phyloP scores from a whole-genome alignment of 2,797 vertebrate genomes.

The Chelonia mydas region DNA sequence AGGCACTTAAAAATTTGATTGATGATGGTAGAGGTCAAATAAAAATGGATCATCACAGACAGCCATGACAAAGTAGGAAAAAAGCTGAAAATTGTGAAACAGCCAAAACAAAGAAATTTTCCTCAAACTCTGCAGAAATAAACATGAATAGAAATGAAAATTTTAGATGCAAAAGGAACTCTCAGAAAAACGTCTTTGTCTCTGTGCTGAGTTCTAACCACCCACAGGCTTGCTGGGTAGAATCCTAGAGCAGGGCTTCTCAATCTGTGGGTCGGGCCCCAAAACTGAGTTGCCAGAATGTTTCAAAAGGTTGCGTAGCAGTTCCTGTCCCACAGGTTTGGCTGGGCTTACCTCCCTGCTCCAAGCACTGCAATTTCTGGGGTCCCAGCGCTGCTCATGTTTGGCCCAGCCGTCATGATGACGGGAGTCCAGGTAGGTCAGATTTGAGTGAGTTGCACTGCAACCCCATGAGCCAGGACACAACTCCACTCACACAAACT shows the following conservation, averaged over 20 bases:
- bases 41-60: slow-evolving; percentile 28
- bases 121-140: not conserved
- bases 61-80: not conserved
- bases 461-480: too few relatives aligned
- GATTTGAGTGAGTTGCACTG: too few relatives aligned
- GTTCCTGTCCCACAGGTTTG: too few relatives aligned
- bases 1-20: not conserved
- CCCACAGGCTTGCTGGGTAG: not conserved
- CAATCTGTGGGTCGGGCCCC: too few relatives aligned
- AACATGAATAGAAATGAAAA: not conserved
- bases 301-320: too few relatives aligned
- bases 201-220: not conserved
- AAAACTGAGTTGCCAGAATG: too few relatives aligned
- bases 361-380: too few relatives aligned
- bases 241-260: not conserved
- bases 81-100: not conserved
- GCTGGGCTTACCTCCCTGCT: too few relatives aligned
- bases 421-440: too few relatives aligned
- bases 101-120: not conserved
- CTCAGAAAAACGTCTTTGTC: not conserved
- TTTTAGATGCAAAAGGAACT: not conserved
- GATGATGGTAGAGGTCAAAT: slow-evolving; percentile 33
- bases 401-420: too few relatives aligned
- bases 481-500: too few relatives aligned
- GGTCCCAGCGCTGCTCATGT: too few relatives aligned